Evolutionary conservation across 1,140 invertebrate genomes (phyloP), one percentile per base, ranked within the genome.

Genomic region (Calephelis nemesis): DNA sequence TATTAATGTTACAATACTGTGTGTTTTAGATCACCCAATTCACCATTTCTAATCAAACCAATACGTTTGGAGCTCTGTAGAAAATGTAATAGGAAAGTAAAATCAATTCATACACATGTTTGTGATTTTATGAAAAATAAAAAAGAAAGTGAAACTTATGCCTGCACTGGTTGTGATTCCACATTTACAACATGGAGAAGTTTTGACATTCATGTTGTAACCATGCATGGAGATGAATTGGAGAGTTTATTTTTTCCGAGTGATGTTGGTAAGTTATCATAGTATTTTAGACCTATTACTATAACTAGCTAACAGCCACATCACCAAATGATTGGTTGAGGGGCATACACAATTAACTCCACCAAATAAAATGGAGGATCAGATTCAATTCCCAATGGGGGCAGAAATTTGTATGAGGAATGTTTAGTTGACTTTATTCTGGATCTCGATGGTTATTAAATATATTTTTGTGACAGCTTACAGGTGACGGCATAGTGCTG

Each of bases 201-300:
- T 12, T 88, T 80, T 42, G 74, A 87, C 47, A 50, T 67, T 6
- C 86, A 88, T 42, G 73, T 84, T 0, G 54, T 78, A 1, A 75
- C 72, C 1, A 49, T 71, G 8, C 86, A 88, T 52, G 64, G 73
- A 0, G 73, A 82, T 9, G 74, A 67, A 1, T 74, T 77, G 0
- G 81, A 87, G 42, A 80, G 71, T 10, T 69, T 82, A 72, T 85
- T 84, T 71, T 88, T 88, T 50, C 81, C 84, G 0, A 75, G 52
- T 47, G 71, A 64, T 13, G 13, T 60, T 49, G 77, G 82, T 83
- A 60, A 74, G 77, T 76, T 45, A 48, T 47, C 42, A 30, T 30
- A 45, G 6, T 45, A 7, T 45, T 45, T 45, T 45, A 45, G 42
- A 45, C 42, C 42, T 7, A 7, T 45, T 45, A 45, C 42, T 45